phyloP scores from a whole-genome alignment of 92 coral and sea anemone genomes.

The Siderastrea radians region DNA sequence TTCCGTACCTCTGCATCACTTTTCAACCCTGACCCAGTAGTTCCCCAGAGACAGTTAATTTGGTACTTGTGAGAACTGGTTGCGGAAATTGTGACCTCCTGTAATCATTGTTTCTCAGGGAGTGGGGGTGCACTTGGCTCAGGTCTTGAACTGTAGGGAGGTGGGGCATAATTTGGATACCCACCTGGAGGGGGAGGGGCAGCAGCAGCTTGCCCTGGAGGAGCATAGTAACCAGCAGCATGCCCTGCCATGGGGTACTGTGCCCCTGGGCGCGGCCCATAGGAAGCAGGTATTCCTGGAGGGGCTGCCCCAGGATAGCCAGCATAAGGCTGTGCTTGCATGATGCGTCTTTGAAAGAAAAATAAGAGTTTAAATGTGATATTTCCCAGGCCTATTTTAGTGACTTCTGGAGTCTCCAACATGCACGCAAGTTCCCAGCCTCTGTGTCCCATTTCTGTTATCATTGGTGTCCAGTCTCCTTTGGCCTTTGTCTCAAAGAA shows the following conservation, averaged over 20 bases:
- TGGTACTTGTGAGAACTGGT: no score
- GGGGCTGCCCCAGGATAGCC: constrained; percentile 37
- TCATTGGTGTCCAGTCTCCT: constrained; percentile 99
- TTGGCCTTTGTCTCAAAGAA: constrained; percentile 96
- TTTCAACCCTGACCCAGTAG: no score
- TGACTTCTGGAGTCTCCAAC: constrained; percentile 97
- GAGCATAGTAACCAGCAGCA: constrained; percentile 51
- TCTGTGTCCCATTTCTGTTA: constrained; percentile 94
- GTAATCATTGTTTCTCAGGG: constrained; percentile 58
- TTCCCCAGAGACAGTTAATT: no score
- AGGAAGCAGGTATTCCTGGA: constrained; percentile 42
- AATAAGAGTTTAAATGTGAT: constrained; percentile 92
- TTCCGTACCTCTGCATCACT: no score
- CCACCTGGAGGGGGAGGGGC: constrained; percentile 73
- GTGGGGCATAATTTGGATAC: constrained; percentile 73
- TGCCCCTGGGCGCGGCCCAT: constrained; percentile 56
- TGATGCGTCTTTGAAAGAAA: constrained; percentile 92
- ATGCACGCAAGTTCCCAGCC: constrained; percentile 99
- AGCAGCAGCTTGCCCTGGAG: constrained; percentile 64
- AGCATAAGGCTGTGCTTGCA: constrained; percentile 73
- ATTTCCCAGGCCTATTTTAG: constrained; percentile 92
- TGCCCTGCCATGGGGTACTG: constrained; percentile 61
- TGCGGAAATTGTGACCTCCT: no score
- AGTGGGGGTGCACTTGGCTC: constrained; percentile 91
- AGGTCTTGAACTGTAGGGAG: constrained; percentile 78